Conservation (phyloP, 2,113 vertebrate genomes). For the Hippopotamus amphibius region DNA sequence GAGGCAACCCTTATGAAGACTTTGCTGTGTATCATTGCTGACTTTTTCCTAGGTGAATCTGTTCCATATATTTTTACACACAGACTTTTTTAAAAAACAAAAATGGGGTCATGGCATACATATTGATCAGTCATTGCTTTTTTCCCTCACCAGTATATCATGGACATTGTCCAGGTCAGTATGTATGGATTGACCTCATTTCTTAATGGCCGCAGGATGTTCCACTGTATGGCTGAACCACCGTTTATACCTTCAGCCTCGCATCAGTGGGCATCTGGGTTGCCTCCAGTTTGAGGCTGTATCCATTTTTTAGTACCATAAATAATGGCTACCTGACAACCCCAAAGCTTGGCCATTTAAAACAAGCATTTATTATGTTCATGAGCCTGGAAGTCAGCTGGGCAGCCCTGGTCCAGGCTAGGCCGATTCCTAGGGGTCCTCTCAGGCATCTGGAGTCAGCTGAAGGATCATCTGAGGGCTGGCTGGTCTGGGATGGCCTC, state of each 20-base stretch:
- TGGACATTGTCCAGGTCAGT: neutral
- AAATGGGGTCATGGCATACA: conserved; percentile 28
- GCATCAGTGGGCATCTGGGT: neutral
- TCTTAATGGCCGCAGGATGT: neutral
- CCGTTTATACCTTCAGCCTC: neutral
- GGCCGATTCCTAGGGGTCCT: neutral
- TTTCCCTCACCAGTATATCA: neutral
- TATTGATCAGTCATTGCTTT: conserved; percentile 31
- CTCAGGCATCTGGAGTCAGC: neutral
- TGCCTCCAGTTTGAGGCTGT: neutral
- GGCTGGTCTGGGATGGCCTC: neutral
- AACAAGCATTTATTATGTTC: neutral
- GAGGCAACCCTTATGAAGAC: neutral
- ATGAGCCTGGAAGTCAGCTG: neutral
- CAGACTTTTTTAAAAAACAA: conserved; percentile 12
- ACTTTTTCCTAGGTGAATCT: neutral
- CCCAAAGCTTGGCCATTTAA: conserved; percentile 21
- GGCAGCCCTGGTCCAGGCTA: neutral
- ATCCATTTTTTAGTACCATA: neutral
- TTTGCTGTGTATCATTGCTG: neutral
- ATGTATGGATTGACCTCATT: neutral
- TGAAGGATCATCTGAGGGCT: neutral
- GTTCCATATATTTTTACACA: neutral
- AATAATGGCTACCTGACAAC: conserved; percentile 29
- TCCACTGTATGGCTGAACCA: neutral